Base-by-base conservation (phyloP, 2,888 invertebrate genomes). In the Cataglyphis rosenhaueri region DNA sequence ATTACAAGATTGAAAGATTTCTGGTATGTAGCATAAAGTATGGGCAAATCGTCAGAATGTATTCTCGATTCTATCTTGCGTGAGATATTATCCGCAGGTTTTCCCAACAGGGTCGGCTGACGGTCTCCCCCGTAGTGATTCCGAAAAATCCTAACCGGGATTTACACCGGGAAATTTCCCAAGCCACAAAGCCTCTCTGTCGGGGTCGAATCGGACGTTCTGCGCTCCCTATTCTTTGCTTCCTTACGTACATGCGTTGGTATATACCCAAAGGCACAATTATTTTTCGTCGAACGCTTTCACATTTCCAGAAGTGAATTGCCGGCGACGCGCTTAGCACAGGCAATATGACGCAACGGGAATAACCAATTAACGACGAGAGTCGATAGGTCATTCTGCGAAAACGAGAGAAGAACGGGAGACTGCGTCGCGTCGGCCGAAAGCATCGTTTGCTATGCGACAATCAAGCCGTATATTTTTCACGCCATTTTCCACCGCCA, bases 291-390 rank as follows among this genome's bases (percentile, higher is more conserved):
- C 61, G 64, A 71, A 57, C 52, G 84, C 81, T 84, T 75, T 85
- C 83, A 65, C 82, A 81, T 78, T 82, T 81, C 70, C 74, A 78
- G 76, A 12, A 52, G 65, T 75, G 76, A 85, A 88, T 81, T 76
- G 85, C 73, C 57, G 44, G 38, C 62, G 64, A 55, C 25, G 10
- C 62, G 83, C 79, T 84, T 75, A 82, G 78, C 76, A 68, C 64
- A 57, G 65, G 18, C 78, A 71, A 70, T 84, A 84, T 65, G 84
- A 78, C 83, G 68, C 68, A 81, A 84, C 48, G 73, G 55, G 70
- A 83, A 85, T 87, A 83, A 85, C 79, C 87, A 88, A 88, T 88
- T 88, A 88, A 84, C 78, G 81, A 32, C 2, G 61, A 71, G 12
- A 70, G 81, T 73, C 66, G 70, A 64, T 76, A 18, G 61, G 32